These are phyloP conservation scores for Pseudomyrmex sp. DNA, from an alignment of 1,140 invertebrate species.

Conservation along the genomic window DNA sequence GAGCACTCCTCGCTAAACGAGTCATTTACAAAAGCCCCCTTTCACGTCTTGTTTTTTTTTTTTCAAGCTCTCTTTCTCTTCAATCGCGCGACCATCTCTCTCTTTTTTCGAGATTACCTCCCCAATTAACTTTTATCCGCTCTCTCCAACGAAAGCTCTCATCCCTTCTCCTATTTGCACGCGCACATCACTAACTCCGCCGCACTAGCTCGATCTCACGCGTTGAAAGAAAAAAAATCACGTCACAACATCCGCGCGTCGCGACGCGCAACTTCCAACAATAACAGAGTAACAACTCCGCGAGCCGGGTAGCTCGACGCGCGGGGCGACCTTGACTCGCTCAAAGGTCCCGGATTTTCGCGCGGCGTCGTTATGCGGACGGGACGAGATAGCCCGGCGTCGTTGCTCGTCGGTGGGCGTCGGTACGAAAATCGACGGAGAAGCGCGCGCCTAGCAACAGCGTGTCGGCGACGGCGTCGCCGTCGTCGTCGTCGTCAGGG, in stretches of 20 bases:
- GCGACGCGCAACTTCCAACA: background rate
- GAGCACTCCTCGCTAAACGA: background rate
- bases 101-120: background rate
- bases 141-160: background rate
- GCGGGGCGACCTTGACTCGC: conserved; percentile 59
- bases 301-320: background rate
- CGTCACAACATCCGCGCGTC: background rate
- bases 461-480: conserved; percentile 60
- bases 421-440: conserved; percentile 60
- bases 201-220: too few relatives aligned
- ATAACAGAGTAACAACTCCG: background rate
- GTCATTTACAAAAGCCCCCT: background rate
- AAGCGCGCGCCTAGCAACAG: conserved; percentile 77
- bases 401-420: conserved; percentile 14
- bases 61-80: background rate
- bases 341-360: conserved; percentile 8
- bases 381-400: conserved; percentile 1
- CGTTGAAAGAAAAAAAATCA: too few relatives aligned
- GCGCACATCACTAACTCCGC: background rate
- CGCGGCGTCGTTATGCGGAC: conserved; percentile 27
- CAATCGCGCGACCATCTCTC: background rate
- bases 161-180: background rate
- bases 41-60: conserved; percentile 26
- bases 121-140: background rate
- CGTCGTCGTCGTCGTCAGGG: conserved; percentile 65